Evolutionary conservation across 2,113 vertebrate genomes (phyloP), one percentile per base, ranked within the genome.

Genomic region (Lanius ludovicianus): DNA sequence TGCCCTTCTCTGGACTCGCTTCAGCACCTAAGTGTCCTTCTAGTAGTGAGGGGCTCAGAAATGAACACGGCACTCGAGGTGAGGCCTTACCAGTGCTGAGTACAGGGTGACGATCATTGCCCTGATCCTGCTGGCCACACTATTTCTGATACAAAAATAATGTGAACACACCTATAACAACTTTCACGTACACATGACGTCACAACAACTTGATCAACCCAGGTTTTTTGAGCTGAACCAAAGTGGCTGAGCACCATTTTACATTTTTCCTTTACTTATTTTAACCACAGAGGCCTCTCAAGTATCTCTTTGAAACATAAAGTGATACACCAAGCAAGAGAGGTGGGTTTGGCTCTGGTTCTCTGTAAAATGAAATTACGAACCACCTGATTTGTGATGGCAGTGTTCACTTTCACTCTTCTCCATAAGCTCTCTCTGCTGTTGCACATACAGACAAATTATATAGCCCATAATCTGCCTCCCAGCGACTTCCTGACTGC

Each of bases 351-450:
- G 28, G 19, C 33, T 85, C 27, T 11, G 3, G 3, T 16, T 74
- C 42, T 46, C 42, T 23, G 10, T 1, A 35, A 14, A 8, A 5
- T 15, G 9, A 41, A 10, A 33, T 82, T 25, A 71, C 7, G 2
- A 33, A 16, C 10, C 3, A 3, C 35, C 22, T 9, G 8, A 42
- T 17, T 4, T 56, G 31, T 31, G 46, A 24, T 0, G 1, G n/a
- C 2, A 59, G 6, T 1, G 2, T 20, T 3, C 5, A 6, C 17
- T 68, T 20, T 0, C 5, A 19, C 30, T 50, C 15, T 22, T 49
- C 68, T 37, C 35, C 7, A 1, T 11, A 30, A 44, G 2, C 21
- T 15, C 9, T 3, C 25, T 8, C 15, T 19, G 47, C 23, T 70
- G 16, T 30, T 67, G 31, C 47, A 63, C 22, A 15, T 19, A 30